A percentile compares a stretch with the other conserved stretches of the same genome.
Conservation (phyloP, 2,797 vertebrate genomes). For the Artibeus jamaicensis region DNA sequence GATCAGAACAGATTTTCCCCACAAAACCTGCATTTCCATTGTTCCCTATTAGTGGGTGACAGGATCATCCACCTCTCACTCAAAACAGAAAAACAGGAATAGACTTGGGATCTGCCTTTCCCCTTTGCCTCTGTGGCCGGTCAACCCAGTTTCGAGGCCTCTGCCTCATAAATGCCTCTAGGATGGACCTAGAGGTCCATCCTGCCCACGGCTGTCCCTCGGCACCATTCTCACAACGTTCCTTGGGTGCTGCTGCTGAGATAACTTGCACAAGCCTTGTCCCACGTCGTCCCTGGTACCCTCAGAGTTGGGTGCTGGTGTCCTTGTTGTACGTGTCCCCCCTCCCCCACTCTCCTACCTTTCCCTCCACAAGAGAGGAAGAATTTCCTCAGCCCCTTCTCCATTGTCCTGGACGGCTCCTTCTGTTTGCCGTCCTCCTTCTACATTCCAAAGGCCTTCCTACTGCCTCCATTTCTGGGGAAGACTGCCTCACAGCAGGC, state of each 20-base stretch:
- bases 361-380: not conserved
- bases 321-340: not conserved
- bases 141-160: not conserved
- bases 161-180: not conserved
- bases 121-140: not conserved
- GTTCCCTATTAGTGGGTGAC: not conserved
- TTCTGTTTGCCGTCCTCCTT: not conserved
- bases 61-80: not conserved
- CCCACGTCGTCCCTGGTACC: not conserved
- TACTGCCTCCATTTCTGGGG: not conserved
- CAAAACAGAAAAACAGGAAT: not conserved
- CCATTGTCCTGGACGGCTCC: accelerated
- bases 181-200: too few relatives aligned
- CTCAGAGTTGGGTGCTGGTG: too few relatives aligned
- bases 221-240: not conserved
- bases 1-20: not conserved
- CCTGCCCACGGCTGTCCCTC: not conserved
- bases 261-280: not conserved
- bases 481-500: not conserved
- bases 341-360: not conserved
- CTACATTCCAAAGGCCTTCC: not conserved
- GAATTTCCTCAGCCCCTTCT: not conserved
- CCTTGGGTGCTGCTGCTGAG: not conserved
- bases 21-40: not conserved
- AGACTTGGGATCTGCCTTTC: not conserved